Base-by-base conservation (phyloP, 1,140 invertebrate species). In the Ooceraea biroi region DNA sequence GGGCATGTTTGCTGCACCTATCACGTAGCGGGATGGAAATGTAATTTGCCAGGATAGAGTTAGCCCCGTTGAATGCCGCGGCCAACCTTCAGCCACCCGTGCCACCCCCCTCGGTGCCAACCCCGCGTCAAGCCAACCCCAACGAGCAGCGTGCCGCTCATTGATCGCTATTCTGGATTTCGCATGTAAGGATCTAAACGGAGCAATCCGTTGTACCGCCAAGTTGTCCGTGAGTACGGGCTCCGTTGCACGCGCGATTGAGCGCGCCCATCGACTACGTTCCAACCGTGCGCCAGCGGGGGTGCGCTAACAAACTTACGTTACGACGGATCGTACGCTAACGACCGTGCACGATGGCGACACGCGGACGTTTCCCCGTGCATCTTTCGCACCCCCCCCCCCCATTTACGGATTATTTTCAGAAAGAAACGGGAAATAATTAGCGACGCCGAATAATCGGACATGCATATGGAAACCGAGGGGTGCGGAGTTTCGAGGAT, bases 11-110 rank as follows among this genome's bases (percentile, higher is more conserved):
- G 85, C 88, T 91, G 85, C 88, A 86, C 85, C 88, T 90, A 90
- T 91, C 90, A 87, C 80, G 89, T 88, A 91, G 86, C 68, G 78
- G 89, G 90, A 91, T 90, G 85, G 86, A 91, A 91, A 90, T 90
- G 88, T 88, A 91, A 91, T 91, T 90, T 91, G 85, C 88, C 63
- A 63, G 80, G 80, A 90, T 90, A 88, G 89, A 91, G 89, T 91
- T 91, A 91, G 88, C 89, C 77, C 61, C 83, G 89, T 89, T 89
- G 88, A 89, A 89, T 89, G 84, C 86, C 89, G 88, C 85, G 88
- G 86, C 85, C 77, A 83, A 85, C 87, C 83, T 84, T 88, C 87
- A 68, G 76, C 72, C 87, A 57, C 55, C 88, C 77, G 41, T 30
- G 25, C 30, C 44, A n/a, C 25, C 63, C 65, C 36, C 61, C 57